phyloP scores from a whole-genome alignment of 1,140 invertebrate species.

The Asbolus verrucosus region DNA sequence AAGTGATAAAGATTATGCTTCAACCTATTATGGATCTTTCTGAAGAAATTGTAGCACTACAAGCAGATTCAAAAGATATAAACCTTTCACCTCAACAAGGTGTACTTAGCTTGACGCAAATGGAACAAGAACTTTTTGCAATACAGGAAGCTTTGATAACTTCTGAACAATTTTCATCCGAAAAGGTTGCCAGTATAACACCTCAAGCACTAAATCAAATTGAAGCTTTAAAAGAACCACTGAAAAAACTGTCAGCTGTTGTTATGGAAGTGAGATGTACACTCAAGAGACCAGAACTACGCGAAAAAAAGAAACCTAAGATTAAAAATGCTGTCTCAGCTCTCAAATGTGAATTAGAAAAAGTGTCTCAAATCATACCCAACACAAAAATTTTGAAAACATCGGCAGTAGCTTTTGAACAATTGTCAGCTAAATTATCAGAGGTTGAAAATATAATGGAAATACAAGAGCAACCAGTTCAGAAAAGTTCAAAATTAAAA shows the following conservation, averaged over 20 bases:
- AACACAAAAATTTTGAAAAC: slow-evolving; percentile 3
- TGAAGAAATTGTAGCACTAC: slow-evolving; percentile 9
- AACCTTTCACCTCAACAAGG: slow-evolving; percentile 16
- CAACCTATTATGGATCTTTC: slow-evolving; percentile 27
- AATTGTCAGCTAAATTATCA: slow-evolving; percentile 25
- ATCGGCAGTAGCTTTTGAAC: slow-evolving; percentile 2
- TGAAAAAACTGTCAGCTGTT: slow-evolving; percentile 43
- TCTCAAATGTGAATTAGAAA: slow-evolving; percentile 31
- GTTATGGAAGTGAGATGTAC: slow-evolving; percentile 28
- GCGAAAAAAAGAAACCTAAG: slow-evolving; percentile 13
- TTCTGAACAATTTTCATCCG: slow-evolving; percentile 19
- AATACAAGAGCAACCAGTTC: not conserved
- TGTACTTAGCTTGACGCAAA: not conserved
- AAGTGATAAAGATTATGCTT: slow-evolving; percentile 13
- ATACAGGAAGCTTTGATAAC: slow-evolving; percentile 12
- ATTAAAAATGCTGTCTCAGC: slow-evolving; percentile 20
- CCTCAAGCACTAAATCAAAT: slow-evolving; percentile 5
- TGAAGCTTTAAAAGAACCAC: slow-evolving; percentile 26
- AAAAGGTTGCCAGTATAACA: not conserved
- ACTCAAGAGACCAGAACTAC: slow-evolving; percentile 34
- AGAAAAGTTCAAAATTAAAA: not conserved
- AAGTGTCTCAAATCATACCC: slow-evolving; percentile 25
- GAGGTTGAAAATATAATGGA: slow-evolving; percentile 2
- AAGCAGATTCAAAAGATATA: slow-evolving; percentile 18
- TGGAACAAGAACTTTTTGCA: slow-evolving; percentile 12